Conservation (phyloP, 2,797 vertebrate genomes). For the Numenius phaeopus region DNA sequence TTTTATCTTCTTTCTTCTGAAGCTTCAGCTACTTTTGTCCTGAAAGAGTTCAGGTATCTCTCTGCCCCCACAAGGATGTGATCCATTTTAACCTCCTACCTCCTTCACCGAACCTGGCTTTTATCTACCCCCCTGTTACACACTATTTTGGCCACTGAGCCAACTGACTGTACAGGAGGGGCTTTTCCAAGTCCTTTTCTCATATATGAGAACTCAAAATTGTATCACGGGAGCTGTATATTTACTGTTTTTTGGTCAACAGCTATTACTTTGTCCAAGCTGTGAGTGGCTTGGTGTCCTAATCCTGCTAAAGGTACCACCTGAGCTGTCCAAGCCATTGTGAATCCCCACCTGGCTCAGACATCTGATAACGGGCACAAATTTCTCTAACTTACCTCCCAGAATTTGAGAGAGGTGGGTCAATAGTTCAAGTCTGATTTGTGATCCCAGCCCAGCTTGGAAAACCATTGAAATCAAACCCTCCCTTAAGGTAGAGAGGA, state of each 20-base stretch:
- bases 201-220: not conserved
- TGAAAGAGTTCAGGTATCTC: not conserved
- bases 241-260: not conserved
- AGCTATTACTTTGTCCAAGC: not conserved
- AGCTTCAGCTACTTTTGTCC: not conserved
- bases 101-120: not conserved
- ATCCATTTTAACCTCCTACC: not conserved
- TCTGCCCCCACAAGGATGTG: not conserved
- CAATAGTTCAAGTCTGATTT: slow-evolving; percentile 2
- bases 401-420: not conserved
- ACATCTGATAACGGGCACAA: not conserved
- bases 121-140: not conserved
- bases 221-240: rapidly evolving
- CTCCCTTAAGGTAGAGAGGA: not conserved
- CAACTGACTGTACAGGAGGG: not conserved
- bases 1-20: not conserved
- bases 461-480: slow-evolving; percentile 40
- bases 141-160: not conserved
- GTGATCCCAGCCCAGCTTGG: slow-evolving; percentile 25
- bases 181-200: not conserved
- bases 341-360: not conserved
- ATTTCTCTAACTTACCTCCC: slow-evolving; percentile 15
- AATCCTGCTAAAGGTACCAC: not conserved
- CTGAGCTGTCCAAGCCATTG: not conserved
- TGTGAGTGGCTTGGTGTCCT: not conserved